Percentiles rank a stretch among this genome's conserved stretches.
phyloP scores from a whole-genome alignment of 1,140 invertebrate genomes.

The Tyrophagus putrescentiae region DNA sequence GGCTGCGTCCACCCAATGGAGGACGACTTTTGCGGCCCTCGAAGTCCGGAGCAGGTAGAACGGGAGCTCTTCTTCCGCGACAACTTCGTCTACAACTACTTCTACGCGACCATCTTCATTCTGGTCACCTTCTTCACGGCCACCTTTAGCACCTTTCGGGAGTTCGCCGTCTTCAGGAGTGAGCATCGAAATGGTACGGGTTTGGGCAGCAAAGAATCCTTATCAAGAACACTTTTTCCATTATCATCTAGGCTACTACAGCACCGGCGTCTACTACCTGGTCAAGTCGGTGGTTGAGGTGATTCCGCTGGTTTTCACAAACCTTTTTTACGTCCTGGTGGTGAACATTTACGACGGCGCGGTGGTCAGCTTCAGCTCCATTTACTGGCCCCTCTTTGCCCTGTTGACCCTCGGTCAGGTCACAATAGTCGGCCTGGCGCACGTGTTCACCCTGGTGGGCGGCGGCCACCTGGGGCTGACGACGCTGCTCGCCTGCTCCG shows the following conservation, averaged over 20 bases:
- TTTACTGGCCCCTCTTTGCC: background rate
- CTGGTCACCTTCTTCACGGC: background rate
- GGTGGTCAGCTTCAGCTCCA: background rate
- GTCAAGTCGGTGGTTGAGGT: background rate
- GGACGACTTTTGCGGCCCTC: background rate
- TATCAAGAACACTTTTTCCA: background rate
- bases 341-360: background rate
- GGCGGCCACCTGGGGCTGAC: background rate
- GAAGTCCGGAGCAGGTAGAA: background rate
- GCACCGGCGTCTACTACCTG: background rate
- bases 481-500: background rate
- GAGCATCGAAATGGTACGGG: slow-evolving; percentile 20
- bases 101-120: background rate
- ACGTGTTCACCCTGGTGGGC: background rate
- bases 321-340: background rate
- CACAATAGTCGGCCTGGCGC: background rate
- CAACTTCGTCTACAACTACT: slow-evolving; percentile 15
- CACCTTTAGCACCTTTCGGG: background rate
- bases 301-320: background rate
- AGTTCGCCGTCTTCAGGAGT: slow-evolving; percentile 6
- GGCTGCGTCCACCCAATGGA: slow-evolving; percentile 1
- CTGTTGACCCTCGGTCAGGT: background rate
- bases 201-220: background rate
- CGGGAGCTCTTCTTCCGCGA: background rate
- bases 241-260: slow-evolving; percentile 3